These are phyloP conservation scores for Latrodectus geometricus DNA, from an alignment of 1,140 invertebrate genomes.

Conservation along the genomic window DNA sequence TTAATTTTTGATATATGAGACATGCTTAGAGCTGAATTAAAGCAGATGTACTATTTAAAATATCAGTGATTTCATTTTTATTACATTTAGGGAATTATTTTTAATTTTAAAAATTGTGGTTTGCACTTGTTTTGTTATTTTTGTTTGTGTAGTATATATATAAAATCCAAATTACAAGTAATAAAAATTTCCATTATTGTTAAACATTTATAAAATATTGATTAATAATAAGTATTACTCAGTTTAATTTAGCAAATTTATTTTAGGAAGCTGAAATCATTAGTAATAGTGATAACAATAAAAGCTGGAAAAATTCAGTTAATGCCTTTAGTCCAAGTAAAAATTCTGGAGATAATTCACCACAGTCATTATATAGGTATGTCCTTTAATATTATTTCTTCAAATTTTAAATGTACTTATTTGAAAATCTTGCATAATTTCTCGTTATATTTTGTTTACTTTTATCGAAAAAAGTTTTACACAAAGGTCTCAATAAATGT, in stretches of 20 bases:
- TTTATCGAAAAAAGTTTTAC: too few species aligned
- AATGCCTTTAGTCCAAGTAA: conserved; percentile 46
- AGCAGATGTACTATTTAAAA: background rate
- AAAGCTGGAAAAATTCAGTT: conserved; percentile 37
- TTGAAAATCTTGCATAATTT: too few species aligned
- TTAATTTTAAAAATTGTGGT: background rate
- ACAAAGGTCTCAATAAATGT: too few species aligned
- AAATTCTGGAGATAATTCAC: conserved; percentile 45
- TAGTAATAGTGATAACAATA: conserved; percentile 30
- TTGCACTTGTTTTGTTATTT: background rate
- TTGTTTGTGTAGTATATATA: background rate
- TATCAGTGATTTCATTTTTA: background rate
- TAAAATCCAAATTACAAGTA: background rate
- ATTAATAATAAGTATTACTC: background rate
- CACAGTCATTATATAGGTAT: conserved; percentile 14
- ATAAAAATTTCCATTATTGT: background rate
- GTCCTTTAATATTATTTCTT: background rate
- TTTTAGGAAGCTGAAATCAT: conserved; percentile 41
- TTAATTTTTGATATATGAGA: too few species aligned
- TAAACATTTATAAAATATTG: background rate
- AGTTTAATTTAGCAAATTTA: background rate
- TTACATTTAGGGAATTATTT: background rate
- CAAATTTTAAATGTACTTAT: too few species aligned
- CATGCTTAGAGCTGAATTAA: too few species aligned
- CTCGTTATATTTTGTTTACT: too few species aligned